Evolutionary conservation across 1,140 invertebrate species (phyloP).

Genomic region (Tetragnatha versicolor): DNA sequence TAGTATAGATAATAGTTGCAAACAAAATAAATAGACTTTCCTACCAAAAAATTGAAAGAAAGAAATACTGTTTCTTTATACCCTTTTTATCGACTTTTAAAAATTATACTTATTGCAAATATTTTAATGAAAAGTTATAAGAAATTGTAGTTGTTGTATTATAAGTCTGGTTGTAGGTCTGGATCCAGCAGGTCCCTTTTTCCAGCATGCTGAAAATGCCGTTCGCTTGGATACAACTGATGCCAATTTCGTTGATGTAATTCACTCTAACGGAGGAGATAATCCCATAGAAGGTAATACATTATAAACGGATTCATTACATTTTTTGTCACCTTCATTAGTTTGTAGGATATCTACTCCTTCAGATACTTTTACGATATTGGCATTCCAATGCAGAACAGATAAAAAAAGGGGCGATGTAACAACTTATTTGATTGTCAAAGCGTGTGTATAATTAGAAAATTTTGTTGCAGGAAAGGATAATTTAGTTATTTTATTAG

Average conservation of each 20-base stretch:
- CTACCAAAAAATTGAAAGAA: too few species aligned
- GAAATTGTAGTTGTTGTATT: too few species aligned
- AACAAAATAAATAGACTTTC: too few species aligned
- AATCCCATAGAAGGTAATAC: slow-evolving; percentile 58
- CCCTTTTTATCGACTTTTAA: too few species aligned
- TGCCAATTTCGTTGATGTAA: slow-evolving; percentile 91
- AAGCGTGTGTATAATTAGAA: too few species aligned
- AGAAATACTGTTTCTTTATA: too few species aligned
- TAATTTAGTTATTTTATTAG: too few species aligned
- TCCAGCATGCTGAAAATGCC: slow-evolving; percentile 75
- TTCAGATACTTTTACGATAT: background rate
- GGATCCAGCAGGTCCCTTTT: slow-evolving; percentile 82
- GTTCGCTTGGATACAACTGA: slow-evolving; percentile 82
- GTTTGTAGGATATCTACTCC: slow-evolving; percentile 80
- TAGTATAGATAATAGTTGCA: too few species aligned
- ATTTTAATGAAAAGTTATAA: too few species aligned
- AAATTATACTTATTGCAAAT: too few species aligned
- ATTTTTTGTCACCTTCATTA: slow-evolving; percentile 89
- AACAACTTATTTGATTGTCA: background rate
- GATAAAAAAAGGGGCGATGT: slow-evolving; percentile 62
- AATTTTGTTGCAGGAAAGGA: too few species aligned
- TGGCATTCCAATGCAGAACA: slow-evolving; percentile 63
- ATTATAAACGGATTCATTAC: slow-evolving; percentile 80
- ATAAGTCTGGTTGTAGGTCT: too few species aligned
- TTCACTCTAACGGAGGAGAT: slow-evolving; percentile 71